Percentiles rank a stretch among this genome's conserved stretches.
Evolutionary conservation across 1,140 invertebrate genomes (phyloP).

Genomic region (Zaprionus africanus): DNA sequence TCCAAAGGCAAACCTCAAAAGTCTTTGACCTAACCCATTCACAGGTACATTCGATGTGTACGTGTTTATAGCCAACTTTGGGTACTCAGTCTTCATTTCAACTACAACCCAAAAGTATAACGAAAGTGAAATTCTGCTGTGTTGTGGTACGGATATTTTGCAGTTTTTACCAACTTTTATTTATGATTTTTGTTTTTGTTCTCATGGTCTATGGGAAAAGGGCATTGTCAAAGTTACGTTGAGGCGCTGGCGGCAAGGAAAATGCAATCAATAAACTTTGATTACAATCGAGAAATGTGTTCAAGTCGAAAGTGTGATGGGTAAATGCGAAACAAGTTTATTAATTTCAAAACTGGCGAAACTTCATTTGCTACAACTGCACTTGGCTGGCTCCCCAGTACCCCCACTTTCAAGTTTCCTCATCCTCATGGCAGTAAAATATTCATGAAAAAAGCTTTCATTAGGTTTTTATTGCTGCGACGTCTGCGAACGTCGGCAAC

Average conservation of each 20-base stretch:
- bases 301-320: conserved; percentile 15
- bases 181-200: conserved; percentile 15
- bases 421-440: conserved; percentile 50
- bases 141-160: conserved; percentile 34
- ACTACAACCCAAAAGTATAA: conserved; percentile 46
- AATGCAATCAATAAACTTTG: conserved; percentile 74
- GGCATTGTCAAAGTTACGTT: conserved; percentile 39
- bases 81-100: conserved; percentile 59
- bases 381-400: background rate
- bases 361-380: conserved; percentile 16
- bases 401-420: background rate
- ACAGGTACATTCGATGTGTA: conserved; percentile 60
- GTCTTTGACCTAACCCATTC: conserved; percentile 48
- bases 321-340: conserved; percentile 52
- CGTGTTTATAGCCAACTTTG: conserved; percentile 70
- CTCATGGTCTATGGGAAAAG: conserved; percentile 11
- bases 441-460: conserved; percentile 67
- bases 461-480: conserved; percentile 68
- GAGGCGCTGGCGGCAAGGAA: conserved; percentile 22
- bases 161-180: background rate
- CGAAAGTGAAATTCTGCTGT: conserved; percentile 47
- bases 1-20: conserved; percentile 44
- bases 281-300: conserved; percentile 48
- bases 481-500: conserved; percentile 57
- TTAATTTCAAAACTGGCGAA: conserved; percentile 46